Conservation (phyloP, 2,888 invertebrate genomes). For the Notodonta dromedarius region DNA sequence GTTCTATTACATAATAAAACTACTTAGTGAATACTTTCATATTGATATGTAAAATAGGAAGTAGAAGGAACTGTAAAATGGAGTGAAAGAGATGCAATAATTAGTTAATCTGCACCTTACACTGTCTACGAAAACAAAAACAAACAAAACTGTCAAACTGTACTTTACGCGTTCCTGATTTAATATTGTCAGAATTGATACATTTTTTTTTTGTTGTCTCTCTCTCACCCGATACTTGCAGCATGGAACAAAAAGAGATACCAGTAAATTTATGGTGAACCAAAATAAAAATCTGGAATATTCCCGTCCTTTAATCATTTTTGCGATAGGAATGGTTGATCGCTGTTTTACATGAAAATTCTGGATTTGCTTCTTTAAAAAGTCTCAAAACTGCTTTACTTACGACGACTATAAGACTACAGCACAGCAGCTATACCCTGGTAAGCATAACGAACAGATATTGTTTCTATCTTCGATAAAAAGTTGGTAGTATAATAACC, state of each 20-base stretch:
- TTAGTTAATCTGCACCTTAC: background rate
- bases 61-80: too few species aligned
- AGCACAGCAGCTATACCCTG: background rate
- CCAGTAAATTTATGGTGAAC: too few species aligned
- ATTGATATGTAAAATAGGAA: too few species aligned
- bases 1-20: too few species aligned
- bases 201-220: too few species aligned
- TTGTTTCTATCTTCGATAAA: background rate
- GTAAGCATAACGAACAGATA: background rate
- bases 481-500: background rate
- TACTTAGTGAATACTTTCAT: too few species aligned
- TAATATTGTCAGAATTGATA: too few species aligned
- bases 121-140: background rate
- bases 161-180: background rate
- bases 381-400: background rate
- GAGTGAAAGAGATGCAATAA: too few species aligned
- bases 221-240: too few species aligned
- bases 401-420: background rate
- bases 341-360: slow-evolving; percentile 13
- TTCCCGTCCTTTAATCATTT: background rate
- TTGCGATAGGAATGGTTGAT: background rate
- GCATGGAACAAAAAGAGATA: too few species aligned
- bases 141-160: background rate
- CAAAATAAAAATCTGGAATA: background rate
- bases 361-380: slow-evolving; percentile 8